A percentile compares a stretch with the other conserved stretches of the same genome.
These are phyloP conservation scores for Herpetotheres cachinnans DNA, from an alignment of 2,113 vertebrate species.

Conservation along the genomic window DNA sequence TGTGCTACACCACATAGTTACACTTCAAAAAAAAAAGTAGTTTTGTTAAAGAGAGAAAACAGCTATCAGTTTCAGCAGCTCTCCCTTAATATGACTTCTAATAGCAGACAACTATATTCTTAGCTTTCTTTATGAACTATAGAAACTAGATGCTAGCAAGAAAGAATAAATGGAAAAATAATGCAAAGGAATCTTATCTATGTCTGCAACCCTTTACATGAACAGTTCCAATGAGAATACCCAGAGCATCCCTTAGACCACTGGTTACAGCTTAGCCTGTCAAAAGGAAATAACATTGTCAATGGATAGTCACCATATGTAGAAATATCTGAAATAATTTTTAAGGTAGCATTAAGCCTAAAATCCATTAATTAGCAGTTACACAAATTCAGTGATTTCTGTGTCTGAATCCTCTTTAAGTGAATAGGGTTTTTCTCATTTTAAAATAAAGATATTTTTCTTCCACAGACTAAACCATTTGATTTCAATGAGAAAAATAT, in stretches of 20 bases:
- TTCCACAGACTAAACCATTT: not conserved
- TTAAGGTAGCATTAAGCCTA: not conserved
- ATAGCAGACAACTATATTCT: not conserved
- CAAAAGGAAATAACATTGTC: not conserved
- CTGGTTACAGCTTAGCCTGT: fast-evolving
- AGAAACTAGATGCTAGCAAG: not conserved
- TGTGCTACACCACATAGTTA: not conserved
- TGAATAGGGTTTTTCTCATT: not conserved
- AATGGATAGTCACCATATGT: not conserved
- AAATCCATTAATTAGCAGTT: not conserved
- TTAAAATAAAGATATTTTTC: not conserved
- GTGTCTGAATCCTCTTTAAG: not conserved
- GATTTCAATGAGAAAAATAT: not conserved
- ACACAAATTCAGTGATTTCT: not conserved
- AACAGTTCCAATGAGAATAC: not conserved
- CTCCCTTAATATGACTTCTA: not conserved
- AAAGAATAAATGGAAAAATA: not conserved
- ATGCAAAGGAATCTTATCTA: not conserved
- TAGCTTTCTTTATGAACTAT: not conserved
- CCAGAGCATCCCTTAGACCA: not conserved
- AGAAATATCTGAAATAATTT: not conserved
- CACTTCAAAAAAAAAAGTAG: not conserved
- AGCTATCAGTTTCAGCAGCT: not conserved
- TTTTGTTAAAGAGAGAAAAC: not conserved
- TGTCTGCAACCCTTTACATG: not conserved